Percentiles rank a stretch among this genome's conserved stretches.
Evolutionary conservation across 2,797 vertebrate species (phyloP).

Genomic region (Diceros bicornis): DNA sequence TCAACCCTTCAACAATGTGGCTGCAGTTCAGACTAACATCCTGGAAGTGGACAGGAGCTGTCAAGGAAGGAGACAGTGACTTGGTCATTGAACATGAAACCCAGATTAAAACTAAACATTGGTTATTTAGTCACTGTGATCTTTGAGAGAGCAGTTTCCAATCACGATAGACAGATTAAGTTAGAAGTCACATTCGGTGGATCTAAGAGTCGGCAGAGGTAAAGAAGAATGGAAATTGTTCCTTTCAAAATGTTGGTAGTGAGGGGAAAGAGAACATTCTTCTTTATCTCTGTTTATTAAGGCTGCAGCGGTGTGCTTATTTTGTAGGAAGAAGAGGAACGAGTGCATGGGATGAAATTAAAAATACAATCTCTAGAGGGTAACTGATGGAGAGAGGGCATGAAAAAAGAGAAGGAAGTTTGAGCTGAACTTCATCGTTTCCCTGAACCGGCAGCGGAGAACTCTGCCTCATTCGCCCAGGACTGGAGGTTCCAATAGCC

Average conservation of each 20-base stretch:
- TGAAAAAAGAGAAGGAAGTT: no score
- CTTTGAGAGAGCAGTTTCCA: neutral
- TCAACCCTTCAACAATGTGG: neutral
- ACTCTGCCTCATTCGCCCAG: neutral
- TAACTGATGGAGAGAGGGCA: neutral
- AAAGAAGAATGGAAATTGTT: neutral
- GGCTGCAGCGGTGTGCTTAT: rapidly evolving
- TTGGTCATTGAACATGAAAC: neutral
- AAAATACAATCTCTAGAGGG: no score
- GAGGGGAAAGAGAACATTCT: no score
- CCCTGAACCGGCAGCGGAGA: neutral
- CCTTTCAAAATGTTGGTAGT: neutral
- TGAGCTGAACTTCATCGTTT: neutral
- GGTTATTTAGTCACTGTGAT: neutral
- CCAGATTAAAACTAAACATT: neutral
- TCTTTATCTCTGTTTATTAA: no score
- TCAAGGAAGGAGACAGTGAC: neutral
- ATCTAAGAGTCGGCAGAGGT: neutral
- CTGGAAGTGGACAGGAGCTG: neutral
- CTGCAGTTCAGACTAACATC: no score
- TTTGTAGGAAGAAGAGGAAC: neutral
- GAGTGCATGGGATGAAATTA: neutral
- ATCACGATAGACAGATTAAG: no score
- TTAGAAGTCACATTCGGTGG: neutral
- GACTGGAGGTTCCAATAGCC: neutral